Conservation (phyloP, 2,113 vertebrate species). For the Rhagologus leucostigma region DNA sequence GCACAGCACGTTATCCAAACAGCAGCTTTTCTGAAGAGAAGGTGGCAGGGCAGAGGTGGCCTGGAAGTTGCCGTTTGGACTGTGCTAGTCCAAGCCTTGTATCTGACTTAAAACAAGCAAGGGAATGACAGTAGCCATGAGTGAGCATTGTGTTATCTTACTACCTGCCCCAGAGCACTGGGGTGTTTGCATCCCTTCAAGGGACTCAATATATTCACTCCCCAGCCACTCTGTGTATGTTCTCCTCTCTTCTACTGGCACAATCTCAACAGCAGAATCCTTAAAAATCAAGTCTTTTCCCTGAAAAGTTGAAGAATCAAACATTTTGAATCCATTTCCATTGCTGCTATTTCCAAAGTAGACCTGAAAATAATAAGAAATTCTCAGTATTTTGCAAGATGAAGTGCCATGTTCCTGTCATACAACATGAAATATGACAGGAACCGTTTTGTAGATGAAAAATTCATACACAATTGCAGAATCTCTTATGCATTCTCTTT, state of each 20-base stretch:
- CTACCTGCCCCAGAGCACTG: conserved; percentile 77
- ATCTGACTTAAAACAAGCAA: background rate
- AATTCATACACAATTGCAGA: background rate
- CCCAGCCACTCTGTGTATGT: conserved; percentile 88
- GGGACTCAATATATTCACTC: conserved; percentile 77
- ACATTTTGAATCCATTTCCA: conserved; percentile 84
- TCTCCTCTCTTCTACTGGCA: conserved; percentile 79
- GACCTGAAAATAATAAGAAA: conserved; percentile 64
- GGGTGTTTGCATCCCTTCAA: conserved; percentile 76
- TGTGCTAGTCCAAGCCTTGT: background rate
- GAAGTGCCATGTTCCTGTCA: background rate
- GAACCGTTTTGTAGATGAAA: background rate
- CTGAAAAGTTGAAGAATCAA: conserved; percentile 81
- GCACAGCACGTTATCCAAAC: background rate
- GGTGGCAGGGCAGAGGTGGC: background rate
- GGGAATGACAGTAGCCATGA: background rate
- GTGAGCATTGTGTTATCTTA: background rate
- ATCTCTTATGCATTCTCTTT: background rate
- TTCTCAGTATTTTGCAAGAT: background rate
- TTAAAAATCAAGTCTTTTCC: conserved; percentile 90
- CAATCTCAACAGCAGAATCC: conserved; percentile 79
- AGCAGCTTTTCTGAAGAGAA: background rate
- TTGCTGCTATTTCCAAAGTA: conserved; percentile 77
- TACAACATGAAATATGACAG: background rate
- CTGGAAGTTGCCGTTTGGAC: background rate